phyloP scores from a whole-genome alignment of 2,888 invertebrate species.

The Electrophaes corylata region DNA sequence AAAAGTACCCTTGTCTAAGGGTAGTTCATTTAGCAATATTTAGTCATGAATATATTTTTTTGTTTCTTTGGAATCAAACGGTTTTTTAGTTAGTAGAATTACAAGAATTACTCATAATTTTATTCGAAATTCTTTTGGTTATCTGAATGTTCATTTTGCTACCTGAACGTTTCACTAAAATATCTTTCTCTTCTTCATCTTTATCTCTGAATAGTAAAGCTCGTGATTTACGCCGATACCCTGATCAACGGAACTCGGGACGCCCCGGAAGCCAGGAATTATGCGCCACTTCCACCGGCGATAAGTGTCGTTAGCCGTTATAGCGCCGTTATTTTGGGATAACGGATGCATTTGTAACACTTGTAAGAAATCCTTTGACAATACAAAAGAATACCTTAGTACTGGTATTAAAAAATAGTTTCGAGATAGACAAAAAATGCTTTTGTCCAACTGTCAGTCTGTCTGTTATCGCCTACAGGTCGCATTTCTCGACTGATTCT shows the following conservation, averaged over 20 bases:
- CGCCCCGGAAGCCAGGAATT: constrained; percentile 31
- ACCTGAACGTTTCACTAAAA: not conserved
- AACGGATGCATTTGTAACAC: constrained; percentile 9
- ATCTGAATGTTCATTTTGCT: not conserved
- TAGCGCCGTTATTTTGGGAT: constrained; percentile 7
- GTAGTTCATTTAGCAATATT: too few species aligned
- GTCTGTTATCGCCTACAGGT: too few species aligned
- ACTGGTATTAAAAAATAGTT: too few species aligned
- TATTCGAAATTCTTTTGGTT: too few species aligned
- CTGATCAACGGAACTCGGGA: constrained; percentile 13
- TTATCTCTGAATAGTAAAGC: not conserved
- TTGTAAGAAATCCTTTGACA: not conserved
- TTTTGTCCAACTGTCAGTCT: too few species aligned
- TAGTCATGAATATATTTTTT: too few species aligned
- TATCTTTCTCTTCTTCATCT: not conserved
- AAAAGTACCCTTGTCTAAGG: too few species aligned
- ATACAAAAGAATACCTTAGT: not conserved
- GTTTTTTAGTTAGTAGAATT: too few species aligned
- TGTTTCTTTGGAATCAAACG: too few species aligned
- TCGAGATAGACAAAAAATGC: too few species aligned
- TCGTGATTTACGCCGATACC: constrained; percentile 25
- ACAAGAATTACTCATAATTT: too few species aligned
- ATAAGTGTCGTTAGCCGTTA: constrained; percentile 31
- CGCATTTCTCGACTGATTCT: too few species aligned
- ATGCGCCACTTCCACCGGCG: constrained; percentile 31